Conservation (phyloP, 2,113 vertebrate species). For the Propithecus coquereli region DNA sequence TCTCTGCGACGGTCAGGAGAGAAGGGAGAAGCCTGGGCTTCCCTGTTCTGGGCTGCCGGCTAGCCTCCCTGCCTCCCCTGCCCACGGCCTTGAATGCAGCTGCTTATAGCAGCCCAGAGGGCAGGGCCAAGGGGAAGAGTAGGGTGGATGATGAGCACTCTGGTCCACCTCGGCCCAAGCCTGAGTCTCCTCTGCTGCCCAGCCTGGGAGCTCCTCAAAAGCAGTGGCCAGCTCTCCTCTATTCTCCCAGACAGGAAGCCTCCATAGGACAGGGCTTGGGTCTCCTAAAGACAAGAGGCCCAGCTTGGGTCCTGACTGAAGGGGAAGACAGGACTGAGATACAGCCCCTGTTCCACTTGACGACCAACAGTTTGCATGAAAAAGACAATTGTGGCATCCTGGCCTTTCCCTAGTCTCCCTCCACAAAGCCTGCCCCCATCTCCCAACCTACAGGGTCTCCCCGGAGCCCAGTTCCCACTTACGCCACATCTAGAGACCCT, state of each 20-base stretch:
- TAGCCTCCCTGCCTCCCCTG: background rate
- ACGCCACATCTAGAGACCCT: background rate
- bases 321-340: background rate
- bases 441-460: background rate
- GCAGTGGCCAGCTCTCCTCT: background rate
- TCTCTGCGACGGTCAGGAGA: background rate
- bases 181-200: background rate
- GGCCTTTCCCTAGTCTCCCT: background rate
- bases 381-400: background rate
- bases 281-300: background rate
- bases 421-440: background rate
- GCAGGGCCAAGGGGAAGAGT: background rate
- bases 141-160: background rate
- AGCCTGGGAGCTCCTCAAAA: background rate
- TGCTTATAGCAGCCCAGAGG: background rate
- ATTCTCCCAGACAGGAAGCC: background rate
- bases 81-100: background rate
- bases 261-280: background rate
- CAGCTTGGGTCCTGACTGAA: background rate
- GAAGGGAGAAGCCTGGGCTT: background rate
- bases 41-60: background rate
- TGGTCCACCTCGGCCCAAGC: background rate
- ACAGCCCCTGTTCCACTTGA: background rate
- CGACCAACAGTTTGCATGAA: background rate
- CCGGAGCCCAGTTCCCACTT: background rate